Evolutionary conservation across 2,113 vertebrate species (phyloP), one percentile per base, ranked within the genome.

Genomic region (Hippocampus barbouri): DNA sequence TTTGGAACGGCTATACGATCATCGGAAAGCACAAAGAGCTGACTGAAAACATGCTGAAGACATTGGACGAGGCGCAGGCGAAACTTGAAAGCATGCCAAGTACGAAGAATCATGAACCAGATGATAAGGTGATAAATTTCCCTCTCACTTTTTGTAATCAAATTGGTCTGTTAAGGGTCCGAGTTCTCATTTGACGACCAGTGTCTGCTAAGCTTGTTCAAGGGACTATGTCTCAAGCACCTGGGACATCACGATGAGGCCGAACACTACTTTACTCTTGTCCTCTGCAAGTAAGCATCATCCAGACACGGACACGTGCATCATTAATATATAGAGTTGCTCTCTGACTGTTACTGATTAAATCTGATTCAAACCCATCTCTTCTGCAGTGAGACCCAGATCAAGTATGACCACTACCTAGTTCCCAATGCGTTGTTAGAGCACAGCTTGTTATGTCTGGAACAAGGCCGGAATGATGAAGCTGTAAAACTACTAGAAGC

Each of bases 1-100:
- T 98, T 88, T 98, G 96, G 97, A 98, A 98, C 11, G 97, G 96
- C 74, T 99, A 97, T 0, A 95, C 97, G 49, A 95, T 99, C 80
- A 96, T 99, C 71, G 96, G 96, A 69, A 98, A 97, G 89, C 94
- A 96, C 84, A 94, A 89, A 71, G 93, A 94, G 76, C 89, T 98
- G 87, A 98, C 96, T 4, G 95, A 97, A 61, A 93, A 91, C 74
- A 98, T 99, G 91, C 91, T 99, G 81, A 91, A 94, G 70, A 94
- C 95, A 12, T 92, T 98, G 90, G 88, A 87, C 40, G 92, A 94
- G 77, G 94, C 95, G 8, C 95, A 96, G 91, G 89, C 86, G 72
- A 89, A 80, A 68, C 83, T 99, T 61, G 93, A 94, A 75, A 90
- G 73, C 81, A 77, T 74, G 66, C 90, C 92, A 94, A 96, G 96